Conservation (phyloP, 2,797 vertebrate species). For the Neosalanx taihuensis region DNA sequence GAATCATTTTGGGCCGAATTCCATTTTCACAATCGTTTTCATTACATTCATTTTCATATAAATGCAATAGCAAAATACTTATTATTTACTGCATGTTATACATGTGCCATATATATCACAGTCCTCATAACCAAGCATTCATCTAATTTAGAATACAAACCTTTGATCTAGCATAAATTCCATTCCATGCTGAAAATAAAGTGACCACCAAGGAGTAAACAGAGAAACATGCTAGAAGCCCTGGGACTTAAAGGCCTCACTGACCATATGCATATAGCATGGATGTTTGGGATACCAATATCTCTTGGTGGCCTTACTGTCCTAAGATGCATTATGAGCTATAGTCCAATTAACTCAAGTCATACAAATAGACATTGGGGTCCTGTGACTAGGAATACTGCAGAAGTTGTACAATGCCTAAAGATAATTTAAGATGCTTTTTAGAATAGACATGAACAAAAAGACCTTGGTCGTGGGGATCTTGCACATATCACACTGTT, state of each 20-base stretch:
- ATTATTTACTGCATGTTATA: background rate
- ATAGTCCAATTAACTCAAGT: constrained; percentile 40
- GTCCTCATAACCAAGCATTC: background rate
- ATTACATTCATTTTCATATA: background rate
- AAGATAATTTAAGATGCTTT: constrained; percentile 42
- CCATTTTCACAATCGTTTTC: background rate
- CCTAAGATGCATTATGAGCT: constrained; percentile 32
- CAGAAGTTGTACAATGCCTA: constrained; percentile 44
- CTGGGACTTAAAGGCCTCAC: background rate
- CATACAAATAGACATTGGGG: constrained; percentile 50
- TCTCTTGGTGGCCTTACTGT: constrained; percentile 18
- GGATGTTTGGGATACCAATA: constrained; percentile 18
- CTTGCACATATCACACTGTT: constrained; percentile 24
- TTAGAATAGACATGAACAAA: constrained; percentile 42
- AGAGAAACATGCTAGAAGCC: background rate
- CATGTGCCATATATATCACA: background rate
- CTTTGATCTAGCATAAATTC: background rate
- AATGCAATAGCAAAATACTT: background rate
- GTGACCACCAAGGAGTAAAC: background rate
- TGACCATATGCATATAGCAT: no score
- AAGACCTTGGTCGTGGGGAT: constrained; percentile 24
- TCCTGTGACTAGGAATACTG: constrained; percentile 34
- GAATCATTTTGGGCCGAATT: background rate
- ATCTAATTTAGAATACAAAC: background rate
- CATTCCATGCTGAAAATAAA: constrained; percentile 10